These are phyloP conservation scores for Regulus satrapa DNA, from an alignment of 2,113 vertebrate genomes.

Conservation along the genomic window DNA sequence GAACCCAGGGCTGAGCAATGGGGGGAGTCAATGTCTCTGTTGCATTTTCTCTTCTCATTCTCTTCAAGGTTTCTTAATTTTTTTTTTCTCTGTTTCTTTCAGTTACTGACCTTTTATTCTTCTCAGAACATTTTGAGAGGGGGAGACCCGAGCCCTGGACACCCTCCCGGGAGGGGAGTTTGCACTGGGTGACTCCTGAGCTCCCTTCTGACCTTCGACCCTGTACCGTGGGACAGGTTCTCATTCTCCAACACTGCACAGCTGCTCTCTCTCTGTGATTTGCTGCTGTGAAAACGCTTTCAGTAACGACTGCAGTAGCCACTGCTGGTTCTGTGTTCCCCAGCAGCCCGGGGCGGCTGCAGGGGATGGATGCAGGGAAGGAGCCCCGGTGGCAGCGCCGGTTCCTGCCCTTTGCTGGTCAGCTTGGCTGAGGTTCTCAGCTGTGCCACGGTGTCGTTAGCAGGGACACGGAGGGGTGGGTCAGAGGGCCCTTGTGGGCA, in stretches of 20 bases:
- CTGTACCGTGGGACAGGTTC: fast-evolving
- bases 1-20: background rate
- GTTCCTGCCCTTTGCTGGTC: background rate
- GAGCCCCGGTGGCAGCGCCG: fast-evolving
- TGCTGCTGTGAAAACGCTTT: background rate
- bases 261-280: background rate
- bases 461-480: background rate
- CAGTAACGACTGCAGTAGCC: fast-evolving
- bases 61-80: background rate
- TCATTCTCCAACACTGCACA: fast-evolving
- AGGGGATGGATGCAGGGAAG: fast-evolving
- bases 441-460: fast-evolving
- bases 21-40: background rate
- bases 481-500: background rate
- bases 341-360: background rate
- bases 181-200: background rate
- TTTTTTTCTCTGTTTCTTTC: background rate
- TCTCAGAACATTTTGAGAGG: background rate
- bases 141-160: background rate
- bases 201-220: fast-evolving
- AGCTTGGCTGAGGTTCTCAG: background rate
- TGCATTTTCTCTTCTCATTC: background rate
- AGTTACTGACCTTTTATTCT: background rate
- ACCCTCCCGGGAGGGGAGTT: background rate
- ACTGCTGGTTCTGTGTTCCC: background rate